A percentile compares a stretch with the other conserved stretches of the same genome.
These are phyloP conservation scores for Tachina fera DNA, from an alignment of 2,888 invertebrate genomes.

Conservation along the genomic window DNA sequence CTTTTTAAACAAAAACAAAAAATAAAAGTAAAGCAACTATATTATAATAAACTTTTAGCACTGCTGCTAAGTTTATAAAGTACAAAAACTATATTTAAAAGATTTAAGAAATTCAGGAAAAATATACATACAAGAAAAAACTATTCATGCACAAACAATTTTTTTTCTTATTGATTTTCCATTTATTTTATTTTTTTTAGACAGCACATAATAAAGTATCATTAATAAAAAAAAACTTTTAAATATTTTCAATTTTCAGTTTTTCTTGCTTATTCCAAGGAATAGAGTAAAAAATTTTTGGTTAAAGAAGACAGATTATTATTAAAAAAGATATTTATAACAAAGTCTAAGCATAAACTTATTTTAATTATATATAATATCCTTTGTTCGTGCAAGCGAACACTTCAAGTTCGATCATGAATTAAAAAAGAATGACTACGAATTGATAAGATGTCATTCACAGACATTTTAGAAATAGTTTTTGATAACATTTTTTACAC, in stretches of 20 bases:
- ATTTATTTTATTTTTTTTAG: slow-evolving; percentile 27
- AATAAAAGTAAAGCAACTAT: slow-evolving; percentile 28
- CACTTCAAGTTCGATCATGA: not conserved
- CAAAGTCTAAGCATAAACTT: slow-evolving; percentile 31
- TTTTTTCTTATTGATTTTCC: slow-evolving; percentile 55
- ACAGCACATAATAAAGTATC: slow-evolving; percentile 10
- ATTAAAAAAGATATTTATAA: not conserved
- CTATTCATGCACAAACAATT: not conserved
- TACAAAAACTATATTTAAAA: slow-evolving; percentile 18
- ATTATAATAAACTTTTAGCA: slow-evolving; percentile 35
- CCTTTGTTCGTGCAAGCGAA: not conserved
- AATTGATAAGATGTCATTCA: too few species aligned
- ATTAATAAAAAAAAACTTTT: slow-evolving; percentile 43
- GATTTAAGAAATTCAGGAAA: slow-evolving; percentile 5
- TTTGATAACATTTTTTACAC: too few species aligned
- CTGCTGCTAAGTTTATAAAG: slow-evolving; percentile 1
- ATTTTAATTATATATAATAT: slow-evolving; percentile 41
- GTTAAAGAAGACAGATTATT: not conserved
- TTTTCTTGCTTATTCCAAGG: not conserved
- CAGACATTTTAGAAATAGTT: too few species aligned
- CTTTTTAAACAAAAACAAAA: slow-evolving; percentile 1
- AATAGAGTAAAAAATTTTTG: slow-evolving; percentile 37
- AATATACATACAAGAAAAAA: not conserved
- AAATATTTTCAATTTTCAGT: slow-evolving; percentile 15
- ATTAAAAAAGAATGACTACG: too few species aligned